A percentile compares a stretch with the other conserved stretches of the same genome.
phyloP scores from a whole-genome alignment of 2,113 vertebrate species.

The Gopherus evgoodei region DNA sequence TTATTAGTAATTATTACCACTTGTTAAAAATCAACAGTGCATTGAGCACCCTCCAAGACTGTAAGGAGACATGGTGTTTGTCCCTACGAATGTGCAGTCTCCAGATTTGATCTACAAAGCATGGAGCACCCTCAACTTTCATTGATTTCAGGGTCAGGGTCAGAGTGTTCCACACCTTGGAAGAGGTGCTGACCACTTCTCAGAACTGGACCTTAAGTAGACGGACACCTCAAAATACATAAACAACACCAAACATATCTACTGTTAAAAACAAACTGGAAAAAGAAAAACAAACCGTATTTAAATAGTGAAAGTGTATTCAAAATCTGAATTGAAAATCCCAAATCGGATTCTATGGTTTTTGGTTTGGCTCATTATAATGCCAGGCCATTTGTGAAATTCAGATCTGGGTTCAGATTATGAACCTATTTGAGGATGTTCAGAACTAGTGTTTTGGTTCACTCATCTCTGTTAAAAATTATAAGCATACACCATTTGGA shows the following conservation, averaged over 20 bases:
- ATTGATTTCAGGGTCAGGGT: background rate
- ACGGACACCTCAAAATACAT: background rate
- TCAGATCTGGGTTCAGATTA: background rate
- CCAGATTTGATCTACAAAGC: background rate
- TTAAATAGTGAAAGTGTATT: background rate
- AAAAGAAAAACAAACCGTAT: accelerated
- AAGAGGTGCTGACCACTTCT: accelerated
- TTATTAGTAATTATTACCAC: background rate
- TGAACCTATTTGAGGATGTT: background rate
- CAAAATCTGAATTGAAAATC: background rate
- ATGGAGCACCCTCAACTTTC: background rate
- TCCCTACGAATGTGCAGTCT: background rate
- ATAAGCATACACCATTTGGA: accelerated
- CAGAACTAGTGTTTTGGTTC: background rate
- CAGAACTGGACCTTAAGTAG: background rate
- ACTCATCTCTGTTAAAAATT: background rate
- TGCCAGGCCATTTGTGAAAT: too few relatives aligned
- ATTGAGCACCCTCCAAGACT: background rate
- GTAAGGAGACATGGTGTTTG: background rate
- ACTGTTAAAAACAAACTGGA: accelerated
- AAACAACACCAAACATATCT: accelerated
- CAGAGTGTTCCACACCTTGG: accelerated
- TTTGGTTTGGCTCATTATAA: background rate
- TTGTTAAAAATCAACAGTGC: background rate
- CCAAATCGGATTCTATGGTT: background rate